A percentile compares a stretch with the other conserved stretches of the same genome.
phyloP scores from a whole-genome alignment of 2,113 vertebrate species.

The Scomber japonicus region DNA sequence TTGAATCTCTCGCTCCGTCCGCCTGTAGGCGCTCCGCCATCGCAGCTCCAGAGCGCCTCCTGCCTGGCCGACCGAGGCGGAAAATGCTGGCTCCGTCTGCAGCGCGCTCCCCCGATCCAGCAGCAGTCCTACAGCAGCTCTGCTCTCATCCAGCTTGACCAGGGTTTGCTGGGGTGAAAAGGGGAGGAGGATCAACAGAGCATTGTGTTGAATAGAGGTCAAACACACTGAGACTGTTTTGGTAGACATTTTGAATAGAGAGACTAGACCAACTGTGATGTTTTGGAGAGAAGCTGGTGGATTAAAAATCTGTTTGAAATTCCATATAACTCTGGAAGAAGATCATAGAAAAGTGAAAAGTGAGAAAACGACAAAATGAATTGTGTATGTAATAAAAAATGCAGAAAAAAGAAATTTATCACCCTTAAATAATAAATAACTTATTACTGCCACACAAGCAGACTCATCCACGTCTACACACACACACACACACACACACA shows the following conservation, averaged over 20 bases:
- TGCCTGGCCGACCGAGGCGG: constrained; percentile 78
- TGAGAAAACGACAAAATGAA: too few relatives aligned
- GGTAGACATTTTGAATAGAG: not conserved
- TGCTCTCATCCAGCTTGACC: constrained; percentile 84
- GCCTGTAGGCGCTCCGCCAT: constrained; percentile 86
- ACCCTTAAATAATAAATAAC: too few relatives aligned
- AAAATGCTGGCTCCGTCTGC: constrained; percentile 69
- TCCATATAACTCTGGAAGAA: too few relatives aligned
- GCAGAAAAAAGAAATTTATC: too few relatives aligned
- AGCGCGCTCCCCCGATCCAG: constrained; percentile 85
- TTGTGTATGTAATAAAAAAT: too few relatives aligned
- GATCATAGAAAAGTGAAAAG: too few relatives aligned
- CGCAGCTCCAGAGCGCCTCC: constrained; percentile 87
- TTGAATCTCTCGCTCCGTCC: constrained; percentile 85
- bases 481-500: too few relatives aligned
- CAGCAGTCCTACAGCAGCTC: constrained; percentile 83
- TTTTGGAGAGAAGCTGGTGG: constrained; percentile 2
- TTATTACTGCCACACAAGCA: too few relatives aligned
- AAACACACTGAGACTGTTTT: not conserved
- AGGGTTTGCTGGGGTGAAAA: constrained; percentile 85
- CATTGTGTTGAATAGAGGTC: not conserved
- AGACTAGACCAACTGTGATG: not conserved
- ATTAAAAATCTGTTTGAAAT: not conserved
- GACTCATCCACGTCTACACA: too few relatives aligned
- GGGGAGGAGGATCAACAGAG: not conserved